Base-by-base conservation (phyloP, 2,797 vertebrate genomes). In the Phataginus tetradactyla region DNA sequence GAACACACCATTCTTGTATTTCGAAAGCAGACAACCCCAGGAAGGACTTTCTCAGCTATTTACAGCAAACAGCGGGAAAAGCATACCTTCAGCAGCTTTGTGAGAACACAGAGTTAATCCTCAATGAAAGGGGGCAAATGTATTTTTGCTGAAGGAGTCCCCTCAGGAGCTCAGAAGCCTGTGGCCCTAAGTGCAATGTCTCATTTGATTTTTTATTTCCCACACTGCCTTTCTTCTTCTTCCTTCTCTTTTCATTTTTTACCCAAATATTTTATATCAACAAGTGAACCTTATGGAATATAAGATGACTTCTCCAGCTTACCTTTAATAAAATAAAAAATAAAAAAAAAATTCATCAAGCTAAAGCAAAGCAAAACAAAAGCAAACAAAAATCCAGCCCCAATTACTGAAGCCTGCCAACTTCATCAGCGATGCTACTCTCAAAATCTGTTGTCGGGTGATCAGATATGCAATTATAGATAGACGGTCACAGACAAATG, bases 401-500 rank as follows among this genome's bases (percentile, higher is more conserved):
- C n/a, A 34, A 78, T 15, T 42, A 63, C 11, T 23, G 32, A 55
- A 32, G 34, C 5, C 45, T 51, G 23, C 69, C 6, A 32, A 85
- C 29, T 75, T 78, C 6, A 53, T 51, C 49, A 32, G 18, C 2
- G 83, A 21, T n/a, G 61, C 49, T 71, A 42, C 2, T 66, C 63
- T 55, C 85, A 55, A 91, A 42, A 18, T 42, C 2, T n/a, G 72
- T 75, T 17, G 86, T 25, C 53, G 25, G 63, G 25, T 91, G 81
- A 94, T 55, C 72, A 92, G 83, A 53, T 37, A 72, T 11, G 55
- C 86, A 91, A 91, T 71, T 23, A 86, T 23, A 78, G 23, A 79
- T 0, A 37, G 32, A 94, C 75, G 12, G 53, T 57, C 94, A 87
- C 51, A 72, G 84, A 81, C 96, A 92, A 0, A 81, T 45, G 45